Base-by-base conservation (phyloP, 2,888 invertebrate species). In the Eremobia ochroleuca region DNA sequence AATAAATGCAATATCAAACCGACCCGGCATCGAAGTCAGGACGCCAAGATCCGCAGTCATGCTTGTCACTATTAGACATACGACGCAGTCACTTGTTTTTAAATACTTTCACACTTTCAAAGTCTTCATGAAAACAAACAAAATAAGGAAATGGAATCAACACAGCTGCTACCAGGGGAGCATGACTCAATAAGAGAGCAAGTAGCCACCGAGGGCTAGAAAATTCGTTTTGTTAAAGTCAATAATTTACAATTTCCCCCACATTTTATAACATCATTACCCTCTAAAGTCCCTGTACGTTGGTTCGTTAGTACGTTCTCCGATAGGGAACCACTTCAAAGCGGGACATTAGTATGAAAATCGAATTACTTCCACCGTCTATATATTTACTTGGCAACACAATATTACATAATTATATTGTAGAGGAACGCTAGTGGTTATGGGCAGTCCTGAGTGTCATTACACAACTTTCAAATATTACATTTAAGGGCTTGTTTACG, bases 261-360 rank as follows among this genome's bases (percentile, higher is more conserved):
- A 71, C 66, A 83, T 77, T 74, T 77, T 86, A 77, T 73, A 76
- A 77, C 61, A 70, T 64, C 46, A 78, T 85, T 85, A 66, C 49
- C 55, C 62, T 71, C 68, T 66, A 46, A 52, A 46, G 55, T 75
- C 49, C 66, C 73, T 65, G 70, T 67, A 78, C 49, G 59, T 46
- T 71, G 62, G 69, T 76, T 83, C 66, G 79, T 79, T 85, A 85
- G 70, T 67, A 71, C 28, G 58, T 80, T 37, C 85, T 77, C 55
- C 68, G 69, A 77, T 75, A 79, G 77, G 58, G 46, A 70, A 77
- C 77, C 76, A 82, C 86, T 85, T 83, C 79, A 81, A 83, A 89
- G 77, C 65, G 55, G 62, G 61, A 64, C 88, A 89, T 89, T 90
- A 89, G 87, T 90, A 91, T 91, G 90, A 90, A 92, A 93, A 93